These are phyloP conservation scores for Dryas iulia DNA, from an alignment of 1,140 invertebrate genomes.

Conservation along the genomic window DNA sequence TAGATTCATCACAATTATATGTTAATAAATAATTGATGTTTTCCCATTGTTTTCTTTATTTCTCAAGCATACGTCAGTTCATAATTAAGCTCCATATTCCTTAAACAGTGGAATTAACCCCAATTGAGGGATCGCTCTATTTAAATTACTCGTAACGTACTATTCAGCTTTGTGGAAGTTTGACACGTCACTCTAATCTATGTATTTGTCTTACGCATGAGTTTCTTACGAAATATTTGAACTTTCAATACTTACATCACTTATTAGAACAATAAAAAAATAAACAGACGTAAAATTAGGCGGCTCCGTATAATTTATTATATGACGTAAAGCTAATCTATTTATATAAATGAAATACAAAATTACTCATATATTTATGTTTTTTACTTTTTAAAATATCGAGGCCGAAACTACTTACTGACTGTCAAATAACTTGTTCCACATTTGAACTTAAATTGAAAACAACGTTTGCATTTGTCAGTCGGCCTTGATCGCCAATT, in stretches of 20 bases:
- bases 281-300: no score
- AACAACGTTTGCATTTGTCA: slow-evolving; percentile 47
- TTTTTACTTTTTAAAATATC: slow-evolving; percentile 9
- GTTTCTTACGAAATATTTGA: background rate
- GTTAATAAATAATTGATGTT: background rate
- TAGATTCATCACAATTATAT: background rate
- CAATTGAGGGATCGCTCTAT: slow-evolving; percentile 79
- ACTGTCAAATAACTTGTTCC: slow-evolving; percentile 41
- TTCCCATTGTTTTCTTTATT: slow-evolving; percentile 32
- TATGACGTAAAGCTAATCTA: no score
- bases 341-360: no score
- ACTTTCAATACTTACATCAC: background rate
- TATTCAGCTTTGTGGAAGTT: slow-evolving; percentile 77
- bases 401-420: slow-evolving; percentile 35
- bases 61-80: slow-evolving; percentile 38
- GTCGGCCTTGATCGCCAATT: slow-evolving; percentile 48
- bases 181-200: slow-evolving; percentile 65
- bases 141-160: slow-evolving; percentile 73
- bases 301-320: no score
- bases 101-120: slow-evolving; percentile 79
- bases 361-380: no score
- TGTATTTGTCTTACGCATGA: slow-evolving; percentile 8
- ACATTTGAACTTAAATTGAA: slow-evolving; percentile 45
- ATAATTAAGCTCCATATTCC: slow-evolving; percentile 77
- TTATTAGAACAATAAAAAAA: no score